Evolutionary conservation across 2,888 invertebrate species (phyloP).

Genomic region (Laspeyria flexula): DNA sequence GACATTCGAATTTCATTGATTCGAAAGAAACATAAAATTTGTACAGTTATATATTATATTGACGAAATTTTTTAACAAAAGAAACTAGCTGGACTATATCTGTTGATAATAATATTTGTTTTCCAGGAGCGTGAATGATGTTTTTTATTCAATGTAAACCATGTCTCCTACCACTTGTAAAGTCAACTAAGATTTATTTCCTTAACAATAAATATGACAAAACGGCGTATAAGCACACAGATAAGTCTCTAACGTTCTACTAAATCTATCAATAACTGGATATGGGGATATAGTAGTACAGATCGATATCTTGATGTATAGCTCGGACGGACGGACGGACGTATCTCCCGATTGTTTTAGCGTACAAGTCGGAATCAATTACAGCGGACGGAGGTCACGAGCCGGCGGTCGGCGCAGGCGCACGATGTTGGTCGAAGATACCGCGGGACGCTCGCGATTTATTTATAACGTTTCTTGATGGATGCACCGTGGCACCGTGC

Average conservation of each 20-base stretch:
- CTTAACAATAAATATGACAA: conserved; percentile 35
- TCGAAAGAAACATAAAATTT: too few relatives aligned
- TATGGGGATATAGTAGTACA: conserved; percentile 12
- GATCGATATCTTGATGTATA: conserved; percentile 46
- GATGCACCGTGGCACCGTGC: conserved; percentile 1
- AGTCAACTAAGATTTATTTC: conserved; percentile 3
- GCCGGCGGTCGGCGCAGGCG: conserved; percentile 26
- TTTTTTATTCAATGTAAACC: conserved; percentile 19
- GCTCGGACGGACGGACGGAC: conserved; percentile 32
- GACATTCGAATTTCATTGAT: too few relatives aligned
- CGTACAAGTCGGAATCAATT: conserved; percentile 49
- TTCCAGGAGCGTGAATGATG: too few relatives aligned
- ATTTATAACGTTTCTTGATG: conserved; percentile 29
- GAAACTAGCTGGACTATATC: neutral
- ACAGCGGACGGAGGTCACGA: conserved; percentile 41
- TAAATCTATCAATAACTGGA: conserved; percentile 37
- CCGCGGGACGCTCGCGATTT: conserved; percentile 24
- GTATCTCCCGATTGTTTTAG: conserved; percentile 47
- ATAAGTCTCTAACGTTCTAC: conserved; percentile 35
- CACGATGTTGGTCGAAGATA: conserved; percentile 26
- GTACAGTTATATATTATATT: too few relatives aligned
- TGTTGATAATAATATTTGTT: too few relatives aligned
- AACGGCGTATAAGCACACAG: conserved; percentile 31
- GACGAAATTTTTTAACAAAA: too few relatives aligned
- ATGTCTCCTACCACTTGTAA: conserved; percentile 19